Percentiles rank a stretch among this genome's conserved stretches.
Conservation (phyloP, 1,140 invertebrate species). For the Stegodyphus mimosarum region DNA sequence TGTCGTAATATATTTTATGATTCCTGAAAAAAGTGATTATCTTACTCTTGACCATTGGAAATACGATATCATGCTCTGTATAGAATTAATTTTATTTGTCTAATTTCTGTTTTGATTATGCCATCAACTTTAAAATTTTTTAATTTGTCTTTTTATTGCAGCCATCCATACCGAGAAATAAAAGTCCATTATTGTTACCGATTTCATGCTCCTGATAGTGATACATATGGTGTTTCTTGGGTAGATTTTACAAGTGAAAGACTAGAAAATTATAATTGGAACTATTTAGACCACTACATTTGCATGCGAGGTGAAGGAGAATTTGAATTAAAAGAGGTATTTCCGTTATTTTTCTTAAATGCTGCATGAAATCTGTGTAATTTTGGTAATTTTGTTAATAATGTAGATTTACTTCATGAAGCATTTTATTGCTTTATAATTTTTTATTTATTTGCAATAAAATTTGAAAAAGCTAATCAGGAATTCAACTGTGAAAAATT, state of each 20-base stretch:
- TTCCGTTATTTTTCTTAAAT: slow-evolving; percentile 1
- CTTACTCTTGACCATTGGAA: not conserved
- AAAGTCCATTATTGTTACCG: slow-evolving; percentile 90
- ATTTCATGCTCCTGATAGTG: slow-evolving; percentile 92
- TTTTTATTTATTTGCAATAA: too few species aligned
- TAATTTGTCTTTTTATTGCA: slow-evolving; percentile 66
- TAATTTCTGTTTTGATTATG: too few species aligned
- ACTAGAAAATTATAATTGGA: slow-evolving; percentile 97
- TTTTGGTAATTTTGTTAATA: too few species aligned
- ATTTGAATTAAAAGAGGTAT: slow-evolving; percentile 81
- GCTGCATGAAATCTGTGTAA: too few species aligned
- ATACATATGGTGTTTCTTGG: slow-evolving; percentile 93
- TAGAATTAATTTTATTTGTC: too few species aligned
- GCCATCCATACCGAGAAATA: slow-evolving; percentile 91
- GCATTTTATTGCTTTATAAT: too few species aligned
- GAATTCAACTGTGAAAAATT: too few species aligned
- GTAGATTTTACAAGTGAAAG: slow-evolving; percentile 94
- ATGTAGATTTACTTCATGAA: too few species aligned
- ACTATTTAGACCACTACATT: slow-evolving; percentile 96
- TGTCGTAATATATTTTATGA: too few species aligned
- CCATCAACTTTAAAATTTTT: not conserved
- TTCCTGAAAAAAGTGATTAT: too few species aligned
- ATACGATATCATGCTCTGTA: not conserved
- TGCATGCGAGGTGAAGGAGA: slow-evolving; percentile 92
- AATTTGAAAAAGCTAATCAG: too few species aligned